phyloP scores from a whole-genome alignment of 2,797 vertebrate species.

The Acrocephalus scirpaceus region DNA sequence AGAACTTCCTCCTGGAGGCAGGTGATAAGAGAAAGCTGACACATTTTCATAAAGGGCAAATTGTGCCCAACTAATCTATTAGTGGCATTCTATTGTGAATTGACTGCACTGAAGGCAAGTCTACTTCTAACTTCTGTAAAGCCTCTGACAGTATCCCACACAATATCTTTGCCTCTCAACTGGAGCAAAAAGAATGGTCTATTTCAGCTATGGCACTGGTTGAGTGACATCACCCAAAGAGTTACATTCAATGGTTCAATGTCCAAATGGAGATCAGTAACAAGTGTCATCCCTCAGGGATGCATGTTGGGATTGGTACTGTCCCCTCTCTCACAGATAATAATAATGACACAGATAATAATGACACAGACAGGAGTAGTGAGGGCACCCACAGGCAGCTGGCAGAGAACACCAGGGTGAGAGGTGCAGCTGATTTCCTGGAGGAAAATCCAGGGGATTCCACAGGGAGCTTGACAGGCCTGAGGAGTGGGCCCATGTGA shows the following conservation, averaged over 20 bases:
- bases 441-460: neutral
- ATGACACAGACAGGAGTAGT: neutral
- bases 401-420: neutral
- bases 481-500: neutral
- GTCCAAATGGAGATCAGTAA: neutral
- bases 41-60: neutral
- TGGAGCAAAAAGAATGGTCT: neutral
- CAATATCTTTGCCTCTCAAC: neutral
- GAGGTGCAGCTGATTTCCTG: neutral
- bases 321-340: neutral
- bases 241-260: neutral
- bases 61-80: neutral
- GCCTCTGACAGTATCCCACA: neutral
- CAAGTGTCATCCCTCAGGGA: neutral
- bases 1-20: neutral
- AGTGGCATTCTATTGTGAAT: neutral
- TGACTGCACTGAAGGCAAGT: neutral
- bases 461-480: neutral
- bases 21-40: neutral
- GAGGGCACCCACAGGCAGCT: neutral
- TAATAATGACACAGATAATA: accelerated
- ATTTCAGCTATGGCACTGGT: neutral
- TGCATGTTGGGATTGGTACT: accelerated
- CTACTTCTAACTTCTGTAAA: neutral
- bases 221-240: neutral